phyloP scores from a whole-genome alignment of 2,797 vertebrate species.

The Streptopelia turtur region DNA sequence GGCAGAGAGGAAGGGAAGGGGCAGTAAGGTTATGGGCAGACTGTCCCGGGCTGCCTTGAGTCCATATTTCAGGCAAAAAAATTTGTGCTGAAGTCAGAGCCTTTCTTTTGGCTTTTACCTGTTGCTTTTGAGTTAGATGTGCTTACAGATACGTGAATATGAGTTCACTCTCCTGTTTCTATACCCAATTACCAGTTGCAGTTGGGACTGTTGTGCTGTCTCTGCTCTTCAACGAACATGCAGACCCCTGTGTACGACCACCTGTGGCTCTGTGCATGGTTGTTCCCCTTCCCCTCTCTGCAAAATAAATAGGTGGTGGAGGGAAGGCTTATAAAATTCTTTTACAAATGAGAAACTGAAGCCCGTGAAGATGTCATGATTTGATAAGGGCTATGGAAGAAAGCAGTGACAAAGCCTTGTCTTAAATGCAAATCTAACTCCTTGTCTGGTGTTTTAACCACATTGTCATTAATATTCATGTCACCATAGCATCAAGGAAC shows the following conservation, averaged over 20 bases:
- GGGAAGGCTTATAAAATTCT: not conserved
- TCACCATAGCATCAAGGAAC: not conserved
- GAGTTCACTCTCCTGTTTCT: not conserved
- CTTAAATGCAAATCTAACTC: constrained; percentile 2
- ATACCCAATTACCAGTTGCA: rapidly evolving
- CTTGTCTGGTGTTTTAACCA: not conserved
- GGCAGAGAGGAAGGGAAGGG: not conserved
- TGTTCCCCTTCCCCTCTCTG: not conserved
- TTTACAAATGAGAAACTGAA: constrained; percentile 11
- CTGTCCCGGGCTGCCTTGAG: not conserved
- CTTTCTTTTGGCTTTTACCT: not conserved
- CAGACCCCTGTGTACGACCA: not conserved
- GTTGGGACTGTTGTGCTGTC: not conserved
- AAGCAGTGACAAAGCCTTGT: not conserved
- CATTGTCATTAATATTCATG: constrained; percentile 7
- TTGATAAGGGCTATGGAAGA: not conserved
- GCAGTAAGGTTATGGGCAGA: not conserved
- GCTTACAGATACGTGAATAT: rapidly evolving
- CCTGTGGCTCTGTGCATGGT: not conserved
- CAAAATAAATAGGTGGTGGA: not conserved
- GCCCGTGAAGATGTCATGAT: not conserved
- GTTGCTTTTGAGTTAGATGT: not conserved
- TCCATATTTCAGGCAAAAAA: not conserved
- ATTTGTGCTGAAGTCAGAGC: not conserved
- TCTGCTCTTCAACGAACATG: not conserved